Evolutionary conservation across 2,797 vertebrate genomes (phyloP).

Genomic region (Ambastaia sidthimunki): DNA sequence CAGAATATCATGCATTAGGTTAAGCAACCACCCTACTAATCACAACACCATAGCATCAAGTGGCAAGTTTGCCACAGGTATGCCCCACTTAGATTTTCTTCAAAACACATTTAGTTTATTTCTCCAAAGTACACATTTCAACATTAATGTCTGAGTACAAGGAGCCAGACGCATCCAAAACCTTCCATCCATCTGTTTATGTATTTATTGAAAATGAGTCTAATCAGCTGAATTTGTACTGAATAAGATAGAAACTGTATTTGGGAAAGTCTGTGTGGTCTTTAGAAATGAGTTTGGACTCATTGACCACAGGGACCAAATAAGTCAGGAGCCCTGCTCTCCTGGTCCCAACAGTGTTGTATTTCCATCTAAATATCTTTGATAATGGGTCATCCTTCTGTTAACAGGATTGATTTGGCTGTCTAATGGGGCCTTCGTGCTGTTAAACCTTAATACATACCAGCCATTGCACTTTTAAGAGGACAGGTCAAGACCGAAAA

Average conservation of each 20-base stretch:
- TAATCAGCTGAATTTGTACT: no score
- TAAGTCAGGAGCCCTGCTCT: constrained; percentile 43
- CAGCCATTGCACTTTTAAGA: constrained; percentile 39
- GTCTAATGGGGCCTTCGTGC: constrained; percentile 47
- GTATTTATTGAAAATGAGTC: no score
- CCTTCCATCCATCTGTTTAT: no score
- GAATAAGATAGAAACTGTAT: constrained; percentile 26
- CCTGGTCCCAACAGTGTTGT: constrained; percentile 60
- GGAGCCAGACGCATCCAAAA: no score
- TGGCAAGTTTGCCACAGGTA: no score
- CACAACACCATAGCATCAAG: no score
- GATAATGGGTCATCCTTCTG: constrained; percentile 51
- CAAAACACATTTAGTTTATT: no score
- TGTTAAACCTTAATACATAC: constrained; percentile 56
- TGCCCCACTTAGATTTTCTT: no score
- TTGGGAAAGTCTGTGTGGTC: constrained; percentile 48
- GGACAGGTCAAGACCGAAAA: constrained; percentile 10
- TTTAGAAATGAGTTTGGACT: constrained; percentile 14
- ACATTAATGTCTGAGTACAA: no score
- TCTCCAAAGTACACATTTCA: no score
- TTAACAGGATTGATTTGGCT: constrained; percentile 41
- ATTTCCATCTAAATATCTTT: constrained; percentile 67
- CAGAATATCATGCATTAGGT: no score
- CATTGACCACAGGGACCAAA: constrained; percentile 52
- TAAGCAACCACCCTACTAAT: no score